Evolutionary conservation across 2,888 invertebrate genomes (phyloP).

Genomic region (Chrysolina americana): DNA sequence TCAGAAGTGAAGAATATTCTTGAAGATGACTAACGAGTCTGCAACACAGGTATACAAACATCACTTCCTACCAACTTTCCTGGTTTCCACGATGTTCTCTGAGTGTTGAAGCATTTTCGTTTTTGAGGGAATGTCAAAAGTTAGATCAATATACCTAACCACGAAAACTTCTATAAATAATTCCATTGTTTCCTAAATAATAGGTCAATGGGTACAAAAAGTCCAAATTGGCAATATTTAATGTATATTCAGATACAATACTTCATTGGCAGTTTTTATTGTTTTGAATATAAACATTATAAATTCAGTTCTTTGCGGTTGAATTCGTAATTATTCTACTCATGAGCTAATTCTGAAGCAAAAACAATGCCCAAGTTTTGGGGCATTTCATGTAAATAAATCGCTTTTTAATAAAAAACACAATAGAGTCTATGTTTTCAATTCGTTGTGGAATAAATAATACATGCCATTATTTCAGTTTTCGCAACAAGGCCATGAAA

Average conservation of each 20-base stretch:
- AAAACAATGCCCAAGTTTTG: conserved; percentile 5
- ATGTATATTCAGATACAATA: background rate
- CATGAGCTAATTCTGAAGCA: background rate
- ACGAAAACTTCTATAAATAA: no score
- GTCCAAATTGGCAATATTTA: background rate
- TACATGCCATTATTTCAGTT: conserved; percentile 27
- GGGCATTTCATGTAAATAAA: conserved; percentile 18
- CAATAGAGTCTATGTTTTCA: conserved; percentile 18
- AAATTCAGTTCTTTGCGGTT: conserved; percentile 7
- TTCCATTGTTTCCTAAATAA: background rate
- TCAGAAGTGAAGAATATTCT: no score
- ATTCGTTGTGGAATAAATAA: conserved; percentile 16
- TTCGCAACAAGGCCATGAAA: conserved; percentile 30
- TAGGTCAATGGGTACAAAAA: background rate
- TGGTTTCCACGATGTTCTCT: no score
- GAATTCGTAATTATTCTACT: conserved; percentile 4
- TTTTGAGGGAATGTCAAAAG: no score
- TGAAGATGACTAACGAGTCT: no score
- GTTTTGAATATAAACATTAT: background rate
- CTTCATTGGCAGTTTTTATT: background rate
- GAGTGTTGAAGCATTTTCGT: no score
- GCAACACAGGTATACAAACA: no score
- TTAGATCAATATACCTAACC: no score
- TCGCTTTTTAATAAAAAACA: conserved; percentile 7
- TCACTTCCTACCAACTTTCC: no score